phyloP scores from a whole-genome alignment of 2,113 vertebrate genomes.

The Tachycineta bicolor region DNA sequence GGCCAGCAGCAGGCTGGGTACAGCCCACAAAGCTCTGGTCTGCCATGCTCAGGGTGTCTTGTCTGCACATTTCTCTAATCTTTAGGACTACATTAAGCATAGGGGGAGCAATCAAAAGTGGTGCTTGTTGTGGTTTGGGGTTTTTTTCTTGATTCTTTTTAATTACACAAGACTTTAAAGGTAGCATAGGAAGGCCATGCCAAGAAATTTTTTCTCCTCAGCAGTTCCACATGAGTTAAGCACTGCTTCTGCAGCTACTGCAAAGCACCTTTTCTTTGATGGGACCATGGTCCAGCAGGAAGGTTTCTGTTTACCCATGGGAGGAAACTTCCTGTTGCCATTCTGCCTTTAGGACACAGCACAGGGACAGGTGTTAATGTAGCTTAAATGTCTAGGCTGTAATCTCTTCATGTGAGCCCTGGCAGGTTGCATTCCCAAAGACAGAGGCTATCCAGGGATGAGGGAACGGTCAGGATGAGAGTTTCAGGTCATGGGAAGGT shows the following conservation, averaged over 20 bases:
- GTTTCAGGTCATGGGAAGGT: neutral
- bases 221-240: neutral
- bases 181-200: neutral
- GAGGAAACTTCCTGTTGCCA: neutral
- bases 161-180: constrained; percentile 33
- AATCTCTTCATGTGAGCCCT: neutral
- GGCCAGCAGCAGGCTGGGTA: neutral
- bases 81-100: neutral
- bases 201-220: neutral
- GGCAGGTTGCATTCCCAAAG: neutral
- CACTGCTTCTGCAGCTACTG: neutral
- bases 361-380: neutral
- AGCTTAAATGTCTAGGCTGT: neutral
- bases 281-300: neutral
- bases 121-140: constrained; percentile 18
- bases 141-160: constrained; percentile 32
- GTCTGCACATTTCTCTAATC: neutral
- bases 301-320: neutral
- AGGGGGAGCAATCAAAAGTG: neutral
- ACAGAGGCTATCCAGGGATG: neutral
- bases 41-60: neutral
- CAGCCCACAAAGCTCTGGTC: neutral
- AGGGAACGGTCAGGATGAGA: neutral
- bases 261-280: neutral
- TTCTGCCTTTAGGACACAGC: neutral